Evolutionary conservation across 2,113 vertebrate species (phyloP).

Genomic region (Jaculus jaculus): DNA sequence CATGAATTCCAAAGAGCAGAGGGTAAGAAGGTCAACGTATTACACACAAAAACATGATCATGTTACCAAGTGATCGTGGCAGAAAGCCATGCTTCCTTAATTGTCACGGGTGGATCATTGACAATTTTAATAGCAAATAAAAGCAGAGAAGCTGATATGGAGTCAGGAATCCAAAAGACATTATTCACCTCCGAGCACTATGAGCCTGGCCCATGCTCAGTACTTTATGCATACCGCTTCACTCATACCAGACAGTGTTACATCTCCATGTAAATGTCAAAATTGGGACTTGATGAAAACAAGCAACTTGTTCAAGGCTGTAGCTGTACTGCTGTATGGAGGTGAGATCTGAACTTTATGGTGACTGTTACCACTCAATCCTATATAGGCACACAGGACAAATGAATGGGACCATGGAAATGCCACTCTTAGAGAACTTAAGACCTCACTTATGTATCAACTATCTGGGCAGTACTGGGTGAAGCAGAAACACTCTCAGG

Average conservation of each 20-base stretch:
- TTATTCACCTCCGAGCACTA: not conserved
- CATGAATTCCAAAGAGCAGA: not conserved
- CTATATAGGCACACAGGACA: not conserved
- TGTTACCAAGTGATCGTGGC: not conserved
- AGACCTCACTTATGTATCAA: not conserved
- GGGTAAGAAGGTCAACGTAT: fast-evolving
- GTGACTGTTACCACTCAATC: not conserved
- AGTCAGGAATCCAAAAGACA: not conserved
- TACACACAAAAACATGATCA: not conserved
- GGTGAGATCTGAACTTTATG: not conserved
- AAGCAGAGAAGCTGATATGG: constrained; percentile 1
- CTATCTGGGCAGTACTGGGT: not conserved
- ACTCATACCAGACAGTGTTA: not conserved
- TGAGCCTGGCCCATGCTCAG: not conserved
- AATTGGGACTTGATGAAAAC: not conserved
- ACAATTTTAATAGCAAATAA: constrained; percentile 5
- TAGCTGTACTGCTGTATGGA: not conserved
- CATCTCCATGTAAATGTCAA: not conserved
- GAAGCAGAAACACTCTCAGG: not conserved
- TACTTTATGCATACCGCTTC: not conserved
- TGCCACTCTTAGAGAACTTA: not conserved
- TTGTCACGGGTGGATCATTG: not conserved
- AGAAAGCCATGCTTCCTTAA: not conserved
- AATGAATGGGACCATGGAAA: not conserved
- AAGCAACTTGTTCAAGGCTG: not conserved